Evolutionary conservation across 2,113 vertebrate genomes (phyloP).

Genomic region (Donacobius atricapilla): DNA sequence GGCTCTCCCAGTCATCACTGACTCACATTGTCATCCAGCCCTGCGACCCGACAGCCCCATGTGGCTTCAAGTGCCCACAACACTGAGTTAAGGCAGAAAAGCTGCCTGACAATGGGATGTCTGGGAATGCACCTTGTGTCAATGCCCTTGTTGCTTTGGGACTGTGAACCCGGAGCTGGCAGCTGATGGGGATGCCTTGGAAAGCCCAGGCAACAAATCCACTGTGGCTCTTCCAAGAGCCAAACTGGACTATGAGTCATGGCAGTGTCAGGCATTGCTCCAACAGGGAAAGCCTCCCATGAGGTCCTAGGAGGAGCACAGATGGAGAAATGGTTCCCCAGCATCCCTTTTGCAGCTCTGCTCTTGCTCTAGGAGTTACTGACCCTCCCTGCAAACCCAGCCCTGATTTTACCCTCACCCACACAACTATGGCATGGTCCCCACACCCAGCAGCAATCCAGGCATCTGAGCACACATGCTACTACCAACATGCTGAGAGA

Average conservation of each 20-base stretch:
- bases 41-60: background rate
- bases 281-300: background rate
- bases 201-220: background rate
- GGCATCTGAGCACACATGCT: background rate
- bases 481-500: background rate
- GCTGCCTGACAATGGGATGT: background rate
- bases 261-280: background rate
- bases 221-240: background rate
- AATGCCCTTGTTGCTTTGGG: background rate
- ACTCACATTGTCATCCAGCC: background rate
- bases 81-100: background rate
- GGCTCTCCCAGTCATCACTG: background rate
- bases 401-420: background rate
- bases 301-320: background rate
- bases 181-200: background rate
- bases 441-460: accelerated
- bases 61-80: background rate
- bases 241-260: background rate
- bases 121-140: background rate
- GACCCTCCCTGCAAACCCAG: background rate
- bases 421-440: background rate
- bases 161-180: background rate
- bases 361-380: background rate
- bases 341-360: background rate
- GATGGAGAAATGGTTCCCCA: background rate